Evolutionary conservation across 2,888 invertebrate genomes (phyloP), one percentile per base, ranked within the genome.

Genomic region (Anthophora plumipes): DNA sequence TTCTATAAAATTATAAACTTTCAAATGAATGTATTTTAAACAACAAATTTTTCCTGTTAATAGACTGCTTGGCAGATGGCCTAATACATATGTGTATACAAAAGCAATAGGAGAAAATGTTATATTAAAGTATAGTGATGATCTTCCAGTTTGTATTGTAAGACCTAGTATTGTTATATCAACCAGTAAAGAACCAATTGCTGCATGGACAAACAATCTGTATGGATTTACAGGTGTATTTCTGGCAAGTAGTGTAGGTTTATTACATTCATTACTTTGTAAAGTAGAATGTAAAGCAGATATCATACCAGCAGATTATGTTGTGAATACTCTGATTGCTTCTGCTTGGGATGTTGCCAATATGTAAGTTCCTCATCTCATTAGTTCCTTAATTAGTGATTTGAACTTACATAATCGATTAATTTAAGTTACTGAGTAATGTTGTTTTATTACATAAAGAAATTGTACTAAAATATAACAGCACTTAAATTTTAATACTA

Each of bases 81-180:
- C 97, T 0, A 97, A 97, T 91, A 96, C 96, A 0, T 97, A 97
- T 92, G 95, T 96, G 0, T 96, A 95, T 90, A 96, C 96, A 0
- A 97, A 97, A 93, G 95, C 96, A 9, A 90, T 97, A 20, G 96
- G 96, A 0, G 97, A 97, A 90, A 94, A 95, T 67, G 89, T 95
- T 5, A 93, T 97, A 0, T 91, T 94, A 39, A 94, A 93, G 71
- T 94, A 95, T 88, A 93, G 94, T 0, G 88, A 91, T 7, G 94
- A 93, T 17, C 89, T 97, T 8, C 97, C 97, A 0, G 90, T 96
- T 0, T 95, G 95, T 77, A 95, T 97, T 59, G 94, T 97, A 54
- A 93, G 97, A 77, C 97, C 97, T 0, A 95, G 96, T 4, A 95
- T 96, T 83, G 95, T 94, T 67, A 88, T 92, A 6, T 92, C 94